Conservation (phyloP, 2,888 invertebrate genomes). For the Agrochola litura region DNA sequence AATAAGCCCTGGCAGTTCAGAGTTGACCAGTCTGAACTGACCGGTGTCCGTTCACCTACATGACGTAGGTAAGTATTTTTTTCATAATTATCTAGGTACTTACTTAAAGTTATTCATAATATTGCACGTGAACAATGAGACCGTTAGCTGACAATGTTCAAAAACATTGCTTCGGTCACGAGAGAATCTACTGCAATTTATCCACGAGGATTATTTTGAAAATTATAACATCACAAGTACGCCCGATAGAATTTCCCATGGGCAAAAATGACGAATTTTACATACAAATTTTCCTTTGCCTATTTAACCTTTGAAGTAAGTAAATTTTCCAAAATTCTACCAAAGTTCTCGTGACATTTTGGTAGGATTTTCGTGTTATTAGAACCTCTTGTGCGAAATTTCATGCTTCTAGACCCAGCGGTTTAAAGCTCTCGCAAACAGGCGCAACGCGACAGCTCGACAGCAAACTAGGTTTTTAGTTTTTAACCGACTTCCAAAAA, state of each 20-base stretch:
- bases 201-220: neutral
- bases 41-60: neutral
- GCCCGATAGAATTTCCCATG: neutral
- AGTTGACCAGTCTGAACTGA: neutral
- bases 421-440: no score
- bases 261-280: neutral
- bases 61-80: neutral
- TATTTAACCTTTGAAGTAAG: neutral
- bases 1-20: neutral
- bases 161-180: slow-evolving; percentile 26
- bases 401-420: no score
- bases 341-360: neutral
- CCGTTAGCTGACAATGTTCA: slow-evolving; percentile 4
- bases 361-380: neutral
- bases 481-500: no score
- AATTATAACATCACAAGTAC: neutral
- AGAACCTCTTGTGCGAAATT: no score
- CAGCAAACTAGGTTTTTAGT: no score
- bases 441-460: no score
- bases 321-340: neutral
- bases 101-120: slow-evolving; percentile 11
- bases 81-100: neutral
- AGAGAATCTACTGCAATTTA: neutral
- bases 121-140: slow-evolving; percentile 35
- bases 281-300: neutral